These are phyloP conservation scores for Montipora efflorescens DNA, from an alignment of 64 coral and sea anemone genomes.

Conservation along the genomic window DNA sequence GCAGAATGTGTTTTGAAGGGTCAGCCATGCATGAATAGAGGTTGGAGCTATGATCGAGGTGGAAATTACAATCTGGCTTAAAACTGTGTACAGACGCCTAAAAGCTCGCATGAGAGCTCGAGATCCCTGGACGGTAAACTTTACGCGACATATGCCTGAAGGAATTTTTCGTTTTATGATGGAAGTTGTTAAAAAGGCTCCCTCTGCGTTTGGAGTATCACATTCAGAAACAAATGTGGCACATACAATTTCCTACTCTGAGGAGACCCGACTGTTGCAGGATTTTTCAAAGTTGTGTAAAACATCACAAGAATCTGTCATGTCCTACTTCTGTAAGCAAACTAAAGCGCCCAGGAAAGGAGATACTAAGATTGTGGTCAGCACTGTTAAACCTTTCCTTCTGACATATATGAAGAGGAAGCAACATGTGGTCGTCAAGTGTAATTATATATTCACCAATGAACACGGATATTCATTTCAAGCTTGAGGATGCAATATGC, in stretches of 20 bases:
- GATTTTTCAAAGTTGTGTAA: conserved; percentile 61
- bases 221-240: conserved; percentile 9
- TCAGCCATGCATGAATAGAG: background rate
- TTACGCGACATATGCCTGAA: conserved; percentile 2
- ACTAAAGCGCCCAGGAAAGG: conserved; percentile 51
- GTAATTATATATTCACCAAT: conserved; percentile 61
- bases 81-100: background rate
- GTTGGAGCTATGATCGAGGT: background rate
- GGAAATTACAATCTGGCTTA: background rate
- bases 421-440: conserved; percentile 48
- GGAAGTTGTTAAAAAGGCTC: conserved; percentile 13
- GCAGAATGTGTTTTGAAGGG: background rate
- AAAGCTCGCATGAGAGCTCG: background rate
- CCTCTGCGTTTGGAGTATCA: conserved; percentile 28
- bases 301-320: conserved; percentile 47
- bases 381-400: conserved; percentile 10
- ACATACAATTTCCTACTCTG: conserved; percentile 43
- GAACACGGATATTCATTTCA: conserved; percentile 49
- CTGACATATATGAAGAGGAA: conserved; percentile 47
- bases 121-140: conserved; percentile 8
- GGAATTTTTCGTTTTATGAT: background rate
- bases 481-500: background rate
- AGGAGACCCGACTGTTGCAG: conserved; percentile 34
- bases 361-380: conserved; percentile 15
- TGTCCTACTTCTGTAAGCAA: conserved; percentile 31